phyloP scores from a whole-genome alignment of 2,113 vertebrate species.

The Cisticola juncidis region DNA sequence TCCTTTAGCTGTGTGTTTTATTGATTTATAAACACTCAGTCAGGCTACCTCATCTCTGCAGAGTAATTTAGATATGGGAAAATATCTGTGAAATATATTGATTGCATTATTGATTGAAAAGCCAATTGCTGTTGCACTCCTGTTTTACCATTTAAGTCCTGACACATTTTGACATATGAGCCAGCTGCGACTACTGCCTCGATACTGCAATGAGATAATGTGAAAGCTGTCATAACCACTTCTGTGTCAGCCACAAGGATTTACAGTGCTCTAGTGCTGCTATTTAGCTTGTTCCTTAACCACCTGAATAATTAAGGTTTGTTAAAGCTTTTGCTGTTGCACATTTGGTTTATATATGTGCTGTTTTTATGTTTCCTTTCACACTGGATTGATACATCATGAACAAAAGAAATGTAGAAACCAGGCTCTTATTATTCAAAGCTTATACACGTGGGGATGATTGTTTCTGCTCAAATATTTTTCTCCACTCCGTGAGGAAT shows the following conservation, averaged over 20 bases:
- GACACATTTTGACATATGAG: conserved; percentile 87
- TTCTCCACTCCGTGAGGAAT: conserved; percentile 39
- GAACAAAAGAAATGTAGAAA: conserved; percentile 63
- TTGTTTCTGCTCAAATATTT: conserved; percentile 34
- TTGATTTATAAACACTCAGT: conserved; percentile 85
- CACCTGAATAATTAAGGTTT: conserved; percentile 78
- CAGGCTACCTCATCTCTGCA: conserved; percentile 81
- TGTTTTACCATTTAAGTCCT: conserved; percentile 86
- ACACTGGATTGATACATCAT: conserved; percentile 35
- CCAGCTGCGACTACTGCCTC: conserved; percentile 79
- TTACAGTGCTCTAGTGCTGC: conserved; percentile 65
- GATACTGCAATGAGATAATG: conserved; percentile 81
- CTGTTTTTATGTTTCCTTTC: conserved; percentile 42
- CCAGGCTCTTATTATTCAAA: conserved; percentile 52
- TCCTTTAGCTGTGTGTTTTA: conserved; percentile 81
- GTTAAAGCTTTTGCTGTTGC: conserved; percentile 61
- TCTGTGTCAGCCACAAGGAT: conserved; percentile 75
- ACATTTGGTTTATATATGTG: conserved; percentile 36
- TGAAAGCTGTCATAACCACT: conserved; percentile 80
- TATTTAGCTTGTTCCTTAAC: conserved; percentile 76
- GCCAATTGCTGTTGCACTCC: conserved; percentile 87
- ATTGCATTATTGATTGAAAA: conserved; percentile 88
- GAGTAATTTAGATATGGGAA: conserved; percentile 89
- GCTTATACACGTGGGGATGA: conserved; percentile 34
- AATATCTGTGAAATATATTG: conserved; percentile 90